A percentile compares a stretch with the other conserved stretches of the same genome.
phyloP scores from a whole-genome alignment of 2,888 invertebrate species.

The Muscina levida region DNA sequence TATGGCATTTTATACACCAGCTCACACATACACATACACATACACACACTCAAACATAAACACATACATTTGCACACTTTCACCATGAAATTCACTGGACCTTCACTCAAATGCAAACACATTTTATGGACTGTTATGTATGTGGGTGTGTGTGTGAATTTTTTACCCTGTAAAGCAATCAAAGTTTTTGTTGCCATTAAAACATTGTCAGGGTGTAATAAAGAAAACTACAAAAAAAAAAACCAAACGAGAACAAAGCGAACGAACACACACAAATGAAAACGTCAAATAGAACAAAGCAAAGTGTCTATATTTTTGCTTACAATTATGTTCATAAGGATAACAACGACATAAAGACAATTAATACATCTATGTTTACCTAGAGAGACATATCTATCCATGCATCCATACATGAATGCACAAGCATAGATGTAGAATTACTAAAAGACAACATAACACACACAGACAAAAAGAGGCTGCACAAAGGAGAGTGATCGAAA shows the following conservation, averaged over 20 bases:
- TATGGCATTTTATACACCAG: background rate
- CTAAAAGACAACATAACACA: too few relatives aligned
- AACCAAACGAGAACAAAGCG: background rate
- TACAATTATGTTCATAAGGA: conserved; percentile 31
- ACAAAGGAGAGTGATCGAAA: too few relatives aligned
- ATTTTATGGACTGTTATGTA: background rate
- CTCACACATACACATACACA: background rate
- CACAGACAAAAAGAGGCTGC: too few relatives aligned
- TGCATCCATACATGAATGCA: background rate
- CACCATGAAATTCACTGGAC: conserved; percentile 21
- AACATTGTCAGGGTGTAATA: conserved; percentile 37
- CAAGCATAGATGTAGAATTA: background rate
- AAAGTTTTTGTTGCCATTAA: conserved; percentile 40
- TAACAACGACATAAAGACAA: conserved; percentile 6
- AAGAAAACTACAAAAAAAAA: conserved; percentile 11
- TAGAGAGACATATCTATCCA: background rate
- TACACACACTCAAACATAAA: conserved; percentile 3
- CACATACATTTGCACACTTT: background rate
- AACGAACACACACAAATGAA: conserved; percentile 6
- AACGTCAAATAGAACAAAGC: conserved; percentile 10
- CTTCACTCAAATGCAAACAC: background rate
- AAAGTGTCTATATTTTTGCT: conserved; percentile 30
- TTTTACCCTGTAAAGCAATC: conserved; percentile 35
- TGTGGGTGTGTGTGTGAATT: background rate
- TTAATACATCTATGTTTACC: background rate